A percentile compares a stretch with the other conserved stretches of the same genome.
Conservation (phyloP, 2,797 vertebrate species). For the Chrysocyon brachyurus region DNA sequence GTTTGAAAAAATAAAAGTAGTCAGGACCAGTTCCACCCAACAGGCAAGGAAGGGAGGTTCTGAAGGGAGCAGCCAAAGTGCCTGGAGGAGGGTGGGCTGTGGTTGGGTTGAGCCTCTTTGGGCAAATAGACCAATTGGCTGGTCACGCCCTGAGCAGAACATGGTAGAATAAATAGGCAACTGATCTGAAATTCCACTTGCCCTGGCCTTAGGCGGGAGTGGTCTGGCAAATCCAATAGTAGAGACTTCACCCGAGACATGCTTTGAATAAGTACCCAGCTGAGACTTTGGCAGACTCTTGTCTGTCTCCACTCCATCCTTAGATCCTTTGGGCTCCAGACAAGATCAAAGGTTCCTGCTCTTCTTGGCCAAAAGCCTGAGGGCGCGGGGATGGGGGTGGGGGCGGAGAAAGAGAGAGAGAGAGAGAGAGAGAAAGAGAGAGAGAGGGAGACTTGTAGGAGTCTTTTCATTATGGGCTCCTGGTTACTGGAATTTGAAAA, state of each 20-base stretch:
- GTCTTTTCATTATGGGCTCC: constrained; percentile 63
- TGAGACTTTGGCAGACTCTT: not conserved
- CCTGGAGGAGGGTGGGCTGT: not conserved
- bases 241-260: not conserved
- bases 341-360: constrained; percentile 42
- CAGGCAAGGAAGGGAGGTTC: constrained; percentile 31
- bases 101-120: not conserved
- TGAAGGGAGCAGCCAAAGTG: not conserved
- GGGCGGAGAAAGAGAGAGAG: not conserved
- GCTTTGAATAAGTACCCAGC: not conserved
- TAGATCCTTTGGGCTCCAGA: constrained; percentile 11
- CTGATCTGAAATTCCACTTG: not conserved
- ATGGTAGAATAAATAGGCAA: not conserved
- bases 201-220: not conserved
- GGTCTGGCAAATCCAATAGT: not conserved
- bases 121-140: constrained; percentile 3
- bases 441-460: constrained; percentile 32
- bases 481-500: constrained; percentile 66
- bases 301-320: constrained; percentile 15
- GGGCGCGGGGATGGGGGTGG: not conserved
- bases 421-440: not conserved
- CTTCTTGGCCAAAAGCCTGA: constrained; percentile 19
- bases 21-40: not conserved
- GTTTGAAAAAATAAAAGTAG: not conserved
- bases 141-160: not conserved